A percentile compares a stretch with the other conserved stretches of the same genome.
phyloP scores from a whole-genome alignment of 2,113 vertebrate species.

The Tachuris rubrigastra region DNA sequence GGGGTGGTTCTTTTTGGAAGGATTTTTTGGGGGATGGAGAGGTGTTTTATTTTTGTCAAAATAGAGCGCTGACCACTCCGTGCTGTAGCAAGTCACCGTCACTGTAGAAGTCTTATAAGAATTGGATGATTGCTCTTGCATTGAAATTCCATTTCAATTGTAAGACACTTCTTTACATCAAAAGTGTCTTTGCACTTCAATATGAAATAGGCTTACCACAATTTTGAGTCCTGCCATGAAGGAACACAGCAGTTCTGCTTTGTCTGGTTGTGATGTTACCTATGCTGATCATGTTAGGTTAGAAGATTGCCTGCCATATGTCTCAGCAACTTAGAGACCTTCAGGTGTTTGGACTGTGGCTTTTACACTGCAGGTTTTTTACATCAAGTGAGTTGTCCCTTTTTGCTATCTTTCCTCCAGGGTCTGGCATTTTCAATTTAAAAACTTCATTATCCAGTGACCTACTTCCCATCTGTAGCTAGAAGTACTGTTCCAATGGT shows the following conservation, averaged over 20 bases:
- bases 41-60: neutral
- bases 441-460: neutral
- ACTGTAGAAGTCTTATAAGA: neutral
- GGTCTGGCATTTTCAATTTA: neutral
- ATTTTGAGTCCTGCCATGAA: neutral
- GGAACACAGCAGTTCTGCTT: neutral
- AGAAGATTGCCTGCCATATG: neutral
- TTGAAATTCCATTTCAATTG: neutral
- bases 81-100: neutral
- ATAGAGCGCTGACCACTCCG: neutral
- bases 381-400: neutral
- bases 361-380: neutral
- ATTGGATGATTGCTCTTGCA: neutral
- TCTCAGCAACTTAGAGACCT: neutral
- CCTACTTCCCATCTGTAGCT: neutral
- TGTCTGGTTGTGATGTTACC: neutral
- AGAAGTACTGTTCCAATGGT: neutral
- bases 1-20: too few relatives aligned
- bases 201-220: neutral
- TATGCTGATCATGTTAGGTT: neutral
- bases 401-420: neutral
- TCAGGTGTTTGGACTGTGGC: neutral
- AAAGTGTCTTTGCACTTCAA: neutral
- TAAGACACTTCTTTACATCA: neutral
- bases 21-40: neutral